A percentile compares a stretch with the other conserved stretches of the same genome.
Conservation (phyloP, 2,113 vertebrate species). For the Alethe diademata region DNA sequence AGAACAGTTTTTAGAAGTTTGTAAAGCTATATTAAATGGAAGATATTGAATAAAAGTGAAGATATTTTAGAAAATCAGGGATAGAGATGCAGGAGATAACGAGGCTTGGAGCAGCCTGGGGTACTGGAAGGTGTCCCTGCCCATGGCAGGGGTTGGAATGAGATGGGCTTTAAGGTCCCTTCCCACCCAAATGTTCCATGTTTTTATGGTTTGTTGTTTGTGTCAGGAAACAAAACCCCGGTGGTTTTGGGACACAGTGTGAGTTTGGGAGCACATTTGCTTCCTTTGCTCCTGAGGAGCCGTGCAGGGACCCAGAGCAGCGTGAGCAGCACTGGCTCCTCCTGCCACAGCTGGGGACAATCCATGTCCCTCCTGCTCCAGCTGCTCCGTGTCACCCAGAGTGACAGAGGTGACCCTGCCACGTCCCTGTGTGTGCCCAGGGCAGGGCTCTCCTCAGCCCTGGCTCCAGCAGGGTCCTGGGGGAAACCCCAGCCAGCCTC, state of each 20-base stretch:
- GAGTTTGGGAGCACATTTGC: background rate
- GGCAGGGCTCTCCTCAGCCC: accelerated
- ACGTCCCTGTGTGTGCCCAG: accelerated
- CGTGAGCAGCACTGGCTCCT: background rate
- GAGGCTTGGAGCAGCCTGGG: background rate
- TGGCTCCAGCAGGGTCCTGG: background rate
- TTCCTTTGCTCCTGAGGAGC: accelerated
- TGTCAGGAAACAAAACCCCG: background rate
- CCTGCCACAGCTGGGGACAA: background rate
- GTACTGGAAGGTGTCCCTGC: background rate
- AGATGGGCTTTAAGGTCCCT: background rate
- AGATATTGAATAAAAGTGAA: background rate
- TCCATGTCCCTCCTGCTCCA: too few relatives aligned
- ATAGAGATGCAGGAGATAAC: too few relatives aligned
- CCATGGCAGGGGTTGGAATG: background rate
- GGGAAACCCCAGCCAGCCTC: accelerated
- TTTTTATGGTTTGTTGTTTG: background rate
- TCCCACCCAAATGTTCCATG: background rate
- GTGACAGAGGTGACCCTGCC: background rate
- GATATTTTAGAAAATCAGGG: background rate
- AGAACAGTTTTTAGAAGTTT: background rate
- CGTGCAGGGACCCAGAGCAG: background rate
- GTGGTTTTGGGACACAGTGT: background rate
- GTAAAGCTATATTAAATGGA: background rate
- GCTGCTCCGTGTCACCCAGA: accelerated